Base-by-base conservation (phyloP, 2,113 vertebrate species). In the Sceloporus tristichus region DNA sequence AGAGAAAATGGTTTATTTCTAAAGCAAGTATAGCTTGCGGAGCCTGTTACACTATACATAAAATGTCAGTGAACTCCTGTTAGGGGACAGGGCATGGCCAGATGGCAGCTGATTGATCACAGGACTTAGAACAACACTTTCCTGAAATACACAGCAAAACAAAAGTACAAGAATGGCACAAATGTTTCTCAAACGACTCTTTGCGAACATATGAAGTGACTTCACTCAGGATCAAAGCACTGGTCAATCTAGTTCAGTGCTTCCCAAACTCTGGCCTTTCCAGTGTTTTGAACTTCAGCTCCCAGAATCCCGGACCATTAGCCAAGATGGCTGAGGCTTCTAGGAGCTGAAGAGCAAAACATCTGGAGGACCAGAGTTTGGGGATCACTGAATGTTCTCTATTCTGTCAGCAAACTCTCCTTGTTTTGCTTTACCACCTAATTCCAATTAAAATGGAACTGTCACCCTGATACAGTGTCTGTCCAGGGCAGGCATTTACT, bases 1-100 rank as follows among this genome's bases (percentile, higher is more conserved):
- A 92, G 91, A 84, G 0, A 6, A 81, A 88, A 87, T 88, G 19
- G 91, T 93, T 93, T 91, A 85, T 68, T 89, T 54, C 92, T 90
- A 88, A 87, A 74, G 86, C 59, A 93, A 90, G 88, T 91, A 89
- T 83, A n/a, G 40, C 48, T 62, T 70, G 40, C 2, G 42, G 88
- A 87, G 91, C 94, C 88, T 94, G 92, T 87, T 89, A 92, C 80
- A 90, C 77, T 87, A 56, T 90, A 2, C 54, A 48, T 65, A 62
- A 62, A 62, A 62, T 18, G 18, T 4, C 4, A 81, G 25, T 34
- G 82, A 40, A 48, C 29, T 54, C 48, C 40, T 34, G 42, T 19
- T 16, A 71, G 4, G 7, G 48, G 2, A 23, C 18, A 53, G 38
- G 23, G 25, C 40, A 48, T 82, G 62, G 9, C 38, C 21, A 70